Percentiles rank a stretch among this genome's conserved stretches.
Conservation (phyloP, 2,888 invertebrate species). For the Taphrorychus bicolor region DNA sequence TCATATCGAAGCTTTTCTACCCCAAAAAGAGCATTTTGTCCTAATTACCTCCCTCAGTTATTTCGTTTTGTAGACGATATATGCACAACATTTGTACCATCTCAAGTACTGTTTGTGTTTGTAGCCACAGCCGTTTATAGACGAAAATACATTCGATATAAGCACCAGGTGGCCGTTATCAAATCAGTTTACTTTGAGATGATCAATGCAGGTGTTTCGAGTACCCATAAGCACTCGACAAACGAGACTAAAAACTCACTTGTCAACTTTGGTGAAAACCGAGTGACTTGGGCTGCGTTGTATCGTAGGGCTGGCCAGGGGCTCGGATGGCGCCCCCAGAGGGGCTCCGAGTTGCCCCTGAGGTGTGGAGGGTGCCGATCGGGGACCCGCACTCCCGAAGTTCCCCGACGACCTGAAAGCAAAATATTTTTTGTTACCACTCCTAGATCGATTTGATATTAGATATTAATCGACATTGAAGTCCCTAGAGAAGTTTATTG, state of each 20-base stretch:
- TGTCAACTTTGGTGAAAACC: constrained; percentile 57
- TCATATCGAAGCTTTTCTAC: no score
- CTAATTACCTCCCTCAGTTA: no score
- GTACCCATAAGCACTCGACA: neutral
- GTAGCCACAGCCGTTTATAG: no score
- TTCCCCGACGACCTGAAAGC: constrained; percentile 69
- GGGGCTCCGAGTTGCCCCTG: constrained; percentile 59
- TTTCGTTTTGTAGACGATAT: no score
- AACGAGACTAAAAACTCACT: constrained; percentile 50
- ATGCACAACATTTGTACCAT: no score
- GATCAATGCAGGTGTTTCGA: neutral
- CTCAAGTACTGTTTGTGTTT: no score
- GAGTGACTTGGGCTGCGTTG: constrained; percentile 56
- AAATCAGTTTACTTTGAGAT: neutral
- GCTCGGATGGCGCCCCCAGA: constrained; percentile 41
- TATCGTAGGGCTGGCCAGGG: constrained; percentile 53
- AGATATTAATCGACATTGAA: neutral
- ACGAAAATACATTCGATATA: no score
- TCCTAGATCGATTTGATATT: neutral
- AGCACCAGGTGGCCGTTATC: neutral
- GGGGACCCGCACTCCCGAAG: constrained; percentile 67
- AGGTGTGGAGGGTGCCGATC: constrained; percentile 75
- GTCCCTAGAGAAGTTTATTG: neutral
- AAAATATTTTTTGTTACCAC: constrained; percentile 1
- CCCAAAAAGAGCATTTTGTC: no score